These are phyloP conservation scores for Epinotia ramella DNA, from an alignment of 2,888 invertebrate species.

Conservation along the genomic window DNA sequence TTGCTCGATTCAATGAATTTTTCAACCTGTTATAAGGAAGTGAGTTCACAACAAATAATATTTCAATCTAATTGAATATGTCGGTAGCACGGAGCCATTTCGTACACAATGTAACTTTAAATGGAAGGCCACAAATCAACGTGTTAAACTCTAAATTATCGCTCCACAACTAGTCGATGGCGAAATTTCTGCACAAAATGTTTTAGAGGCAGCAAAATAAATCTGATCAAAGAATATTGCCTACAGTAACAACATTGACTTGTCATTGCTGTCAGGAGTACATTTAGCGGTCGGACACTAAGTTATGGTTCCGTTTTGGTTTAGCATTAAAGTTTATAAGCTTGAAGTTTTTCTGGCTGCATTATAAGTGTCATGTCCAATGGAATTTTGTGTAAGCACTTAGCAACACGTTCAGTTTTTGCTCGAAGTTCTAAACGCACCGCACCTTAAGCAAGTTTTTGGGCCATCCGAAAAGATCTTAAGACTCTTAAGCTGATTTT, in stretches of 20 bases:
- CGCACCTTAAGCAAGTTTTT: constrained; percentile 17
- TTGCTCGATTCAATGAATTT: background rate
- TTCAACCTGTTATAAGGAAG: background rate
- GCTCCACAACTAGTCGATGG: background rate
- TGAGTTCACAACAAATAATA: background rate
- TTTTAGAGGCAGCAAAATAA: constrained; percentile 38
- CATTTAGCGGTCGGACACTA: constrained; percentile 51
- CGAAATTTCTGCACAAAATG: constrained; percentile 24
- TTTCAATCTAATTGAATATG: background rate
- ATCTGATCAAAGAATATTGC: constrained; percentile 47
- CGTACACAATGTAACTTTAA: constrained; percentile 8
- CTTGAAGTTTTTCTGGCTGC: background rate
- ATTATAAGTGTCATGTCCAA: constrained; percentile 5
- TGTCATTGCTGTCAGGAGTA: constrained; percentile 54
- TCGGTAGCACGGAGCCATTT: constrained; percentile 7
- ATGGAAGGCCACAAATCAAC: constrained; percentile 16
- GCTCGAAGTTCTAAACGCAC: constrained; percentile 5
- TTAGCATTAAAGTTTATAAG: constrained; percentile 1
- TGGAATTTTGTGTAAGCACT: background rate
- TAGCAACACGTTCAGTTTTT: constrained; percentile 29
- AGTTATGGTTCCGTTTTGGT: constrained; percentile 44
- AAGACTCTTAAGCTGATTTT: no score
- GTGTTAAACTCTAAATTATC: constrained; percentile 16
- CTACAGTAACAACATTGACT: constrained; percentile 50
- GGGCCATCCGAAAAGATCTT: no score